These are phyloP conservation scores for Ophioninae sp. DNA, from an alignment of 2,888 invertebrate species.

Conservation along the genomic window DNA sequence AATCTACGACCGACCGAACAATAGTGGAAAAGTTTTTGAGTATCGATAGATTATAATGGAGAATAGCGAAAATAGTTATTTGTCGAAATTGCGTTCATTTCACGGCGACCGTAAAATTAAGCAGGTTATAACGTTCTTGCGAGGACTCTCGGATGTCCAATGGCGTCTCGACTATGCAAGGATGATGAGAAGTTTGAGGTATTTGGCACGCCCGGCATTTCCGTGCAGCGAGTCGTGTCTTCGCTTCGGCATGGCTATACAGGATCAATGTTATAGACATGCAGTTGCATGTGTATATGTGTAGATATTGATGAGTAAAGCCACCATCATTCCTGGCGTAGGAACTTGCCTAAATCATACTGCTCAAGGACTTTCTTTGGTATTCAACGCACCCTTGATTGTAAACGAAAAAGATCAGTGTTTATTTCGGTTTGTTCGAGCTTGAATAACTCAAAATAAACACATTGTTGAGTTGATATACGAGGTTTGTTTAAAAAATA, in stretches of 20 bases:
- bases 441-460: no score
- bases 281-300: conserved; percentile 21
- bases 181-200: conserved; percentile 54
- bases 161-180: conserved; percentile 57
- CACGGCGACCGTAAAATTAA: conserved; percentile 27
- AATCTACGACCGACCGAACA: neutral
- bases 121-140: conserved; percentile 45
- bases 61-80: conserved; percentile 24
- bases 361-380: no score
- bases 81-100: conserved; percentile 28
- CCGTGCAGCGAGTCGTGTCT: conserved; percentile 47
- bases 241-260: conserved; percentile 33
- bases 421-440: no score
- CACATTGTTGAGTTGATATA: no score
- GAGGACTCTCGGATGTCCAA: conserved; percentile 49
- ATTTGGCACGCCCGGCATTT: conserved; percentile 49
- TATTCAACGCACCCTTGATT: no score
- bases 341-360: no score
- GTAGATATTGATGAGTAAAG: conserved; percentile 35
- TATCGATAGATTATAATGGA: neutral
- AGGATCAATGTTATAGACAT: conserved; percentile 40
- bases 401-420: no score
- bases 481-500: no score
- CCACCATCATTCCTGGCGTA: conserved; percentile 31
- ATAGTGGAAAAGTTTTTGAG: neutral